These are phyloP conservation scores for Dryococelus australis DNA, from an alignment of 2,888 invertebrate species.

Conservation along the genomic window DNA sequence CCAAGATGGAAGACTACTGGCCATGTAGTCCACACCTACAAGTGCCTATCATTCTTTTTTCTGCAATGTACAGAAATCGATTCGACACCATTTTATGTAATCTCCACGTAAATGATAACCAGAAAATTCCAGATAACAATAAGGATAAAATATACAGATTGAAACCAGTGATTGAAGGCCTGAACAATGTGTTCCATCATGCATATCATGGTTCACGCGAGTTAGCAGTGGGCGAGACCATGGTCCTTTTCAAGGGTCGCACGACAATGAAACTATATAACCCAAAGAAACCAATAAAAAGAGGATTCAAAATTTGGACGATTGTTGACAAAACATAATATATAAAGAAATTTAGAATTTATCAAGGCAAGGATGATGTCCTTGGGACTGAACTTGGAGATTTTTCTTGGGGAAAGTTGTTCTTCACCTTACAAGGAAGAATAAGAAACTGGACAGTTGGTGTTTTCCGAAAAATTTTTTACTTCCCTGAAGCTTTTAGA, in stretches of 20 bases:
- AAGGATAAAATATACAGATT: neutral
- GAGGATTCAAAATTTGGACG: neutral
- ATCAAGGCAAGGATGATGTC: neutral
- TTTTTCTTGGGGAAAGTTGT: neutral
- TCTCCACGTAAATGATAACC: neutral
- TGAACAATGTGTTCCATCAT: neutral
- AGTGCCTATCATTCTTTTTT: neutral
- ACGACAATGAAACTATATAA: neutral
- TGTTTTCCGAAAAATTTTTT: neutral
- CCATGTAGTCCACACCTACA: neutral
- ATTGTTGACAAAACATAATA: neutral
- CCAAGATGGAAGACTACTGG: neutral
- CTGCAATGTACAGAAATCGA: neutral
- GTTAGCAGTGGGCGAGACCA: neutral
- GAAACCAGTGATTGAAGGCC: neutral
- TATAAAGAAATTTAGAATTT: neutral
- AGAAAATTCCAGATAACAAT: neutral
- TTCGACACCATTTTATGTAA: neutral
- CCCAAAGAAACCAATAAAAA: neutral
- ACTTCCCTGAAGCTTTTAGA: neutral
- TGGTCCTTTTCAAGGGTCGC: neutral
- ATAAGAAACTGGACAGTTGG: neutral
- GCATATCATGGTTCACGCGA: neutral
- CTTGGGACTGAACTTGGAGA: neutral
- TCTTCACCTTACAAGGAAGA: conserved; percentile 7